Evolutionary conservation across 2,113 vertebrate genomes (phyloP), one percentile per base, ranked within the genome.

Genomic region (Syrmaticus mikado): DNA sequence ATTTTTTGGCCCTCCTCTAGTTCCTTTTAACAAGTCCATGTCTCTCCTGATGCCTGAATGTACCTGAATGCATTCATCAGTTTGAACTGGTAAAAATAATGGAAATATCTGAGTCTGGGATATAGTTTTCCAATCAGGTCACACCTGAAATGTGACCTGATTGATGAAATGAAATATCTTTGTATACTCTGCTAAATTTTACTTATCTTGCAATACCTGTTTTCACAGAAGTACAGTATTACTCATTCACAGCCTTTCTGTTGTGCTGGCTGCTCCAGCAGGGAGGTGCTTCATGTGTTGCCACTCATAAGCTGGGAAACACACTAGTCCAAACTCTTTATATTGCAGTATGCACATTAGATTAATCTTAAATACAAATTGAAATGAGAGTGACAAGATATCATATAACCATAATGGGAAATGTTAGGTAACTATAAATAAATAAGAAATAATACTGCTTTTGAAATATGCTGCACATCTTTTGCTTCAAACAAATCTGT

Each of bases 401-500:
- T 50, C 79, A 74, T 13, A 73, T 45, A 71, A 62, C 8, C 2
- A 30, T 53, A 34, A 55, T 32, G 13, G 13, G 18, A 83, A 83
- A 32, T 41, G n/a, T 30, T 85, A 53, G 21, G 1, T n/a, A 83
- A 38, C 17, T 67, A 15, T 40, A 85, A 71, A 58, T 20, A 70
- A 57, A 80, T 24, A 62, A 75, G 62, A 48, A 66, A 34, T 53
- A 87, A 41, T 15, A 8, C 2, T 34, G 55, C 38, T 71, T 65
- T 57, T 53, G 60, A 71, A 85, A 55, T 25, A 52, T 79, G 36
- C 20, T 4, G 2, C 6, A 4, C 0, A 0, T n/a, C 12, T 68
- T 41, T 12, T 43, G 38, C 27, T 75, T 48, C 65, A 58, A 80
- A 45, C 32, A 43, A 61, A 85, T 65, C 32, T 67, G 41, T 21